Base-by-base conservation (phyloP, 2,888 invertebrate genomes). In the Chrysotoxum bicinctum region DNA sequence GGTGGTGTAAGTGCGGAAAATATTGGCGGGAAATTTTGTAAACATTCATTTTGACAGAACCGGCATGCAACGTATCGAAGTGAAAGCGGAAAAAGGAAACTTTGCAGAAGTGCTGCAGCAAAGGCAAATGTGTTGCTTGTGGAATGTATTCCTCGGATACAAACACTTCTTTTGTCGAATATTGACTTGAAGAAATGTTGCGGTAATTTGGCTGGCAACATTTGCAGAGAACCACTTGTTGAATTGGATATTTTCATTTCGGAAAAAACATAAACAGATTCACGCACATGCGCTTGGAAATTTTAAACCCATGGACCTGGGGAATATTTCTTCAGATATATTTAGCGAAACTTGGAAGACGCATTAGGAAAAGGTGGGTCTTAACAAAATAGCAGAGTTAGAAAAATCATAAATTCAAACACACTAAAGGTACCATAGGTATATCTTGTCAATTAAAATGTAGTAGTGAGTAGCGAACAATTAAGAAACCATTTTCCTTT, bases 11-110 rank as follows among this genome's bases (percentile, higher is more conserved):
- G 75, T 75, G 70, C 21, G 66, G 66, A 80, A 84, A 80, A 69
- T 68, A 45, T 62, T 81, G 85, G 81, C 81, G 85, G 85, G 81
- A 85, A 85, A 77, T 50, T 52, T 81, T 75, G 69, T 85, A 81
- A 85, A 85, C 85, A 85, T 77, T 58, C n/a, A 23, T 14, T 10
- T 35, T 50, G 64, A 16, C 26, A 32, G 12, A 26, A 4, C 30
- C 64, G 43, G 43, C 14, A 30, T 1, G 62, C 40, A 35, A 10
- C 32, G 48, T n/a, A 50, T 50, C 50, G 26, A 50, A 12, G 16
- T 12, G 30, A 19, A 50, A 35, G 10, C 32, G 30, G 6, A 64
- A 23, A 48, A 52, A 26, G 52, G 54, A 72, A 58, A 72, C 62
- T 84, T 73, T 76, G 64, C 76, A 81, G 81, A 77, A 72, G 30